Conservation (phyloP, 2,113 vertebrate species). For the Setophaga kirtlandii region DNA sequence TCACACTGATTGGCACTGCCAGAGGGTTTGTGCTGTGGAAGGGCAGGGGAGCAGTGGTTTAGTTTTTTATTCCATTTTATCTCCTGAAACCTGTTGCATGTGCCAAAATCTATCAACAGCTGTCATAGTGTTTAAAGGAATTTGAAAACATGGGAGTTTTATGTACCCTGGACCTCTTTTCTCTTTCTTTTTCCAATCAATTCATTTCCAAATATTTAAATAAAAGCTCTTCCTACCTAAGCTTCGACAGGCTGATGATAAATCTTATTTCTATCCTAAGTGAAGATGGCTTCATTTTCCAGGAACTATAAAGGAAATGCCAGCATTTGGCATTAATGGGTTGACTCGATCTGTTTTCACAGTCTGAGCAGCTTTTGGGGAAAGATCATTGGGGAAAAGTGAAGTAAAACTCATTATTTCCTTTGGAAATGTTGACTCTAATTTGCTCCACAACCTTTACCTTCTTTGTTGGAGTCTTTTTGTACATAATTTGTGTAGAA, state of each 20-base stretch:
- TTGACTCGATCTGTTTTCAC: not conserved
- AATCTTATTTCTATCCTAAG: not conserved
- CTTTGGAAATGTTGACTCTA: not conserved
- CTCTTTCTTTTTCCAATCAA: not conserved
- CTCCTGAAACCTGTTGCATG: not conserved
- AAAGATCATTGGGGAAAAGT: not conserved
- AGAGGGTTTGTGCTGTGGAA: not conserved
- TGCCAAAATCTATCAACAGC: not conserved
- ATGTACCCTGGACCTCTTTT: not conserved
- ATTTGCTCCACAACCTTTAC: not conserved
- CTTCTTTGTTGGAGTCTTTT: not conserved
- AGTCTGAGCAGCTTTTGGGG: not conserved
- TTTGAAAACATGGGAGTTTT: not conserved
- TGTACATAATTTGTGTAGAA: not conserved
- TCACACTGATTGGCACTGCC: not conserved
- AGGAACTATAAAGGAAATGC: not conserved
- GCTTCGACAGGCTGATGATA: not conserved
- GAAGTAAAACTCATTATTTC: not conserved
- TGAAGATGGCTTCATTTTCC: not conserved
- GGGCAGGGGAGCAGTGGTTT: not conserved
- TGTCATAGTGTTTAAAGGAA: not conserved
- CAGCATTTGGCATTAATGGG: not conserved
- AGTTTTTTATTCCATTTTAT: not conserved
- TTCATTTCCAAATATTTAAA: not conserved
- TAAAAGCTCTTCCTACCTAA: not conserved